phyloP scores from a whole-genome alignment of 2,888 invertebrate species.

The Parelbella ahira region DNA sequence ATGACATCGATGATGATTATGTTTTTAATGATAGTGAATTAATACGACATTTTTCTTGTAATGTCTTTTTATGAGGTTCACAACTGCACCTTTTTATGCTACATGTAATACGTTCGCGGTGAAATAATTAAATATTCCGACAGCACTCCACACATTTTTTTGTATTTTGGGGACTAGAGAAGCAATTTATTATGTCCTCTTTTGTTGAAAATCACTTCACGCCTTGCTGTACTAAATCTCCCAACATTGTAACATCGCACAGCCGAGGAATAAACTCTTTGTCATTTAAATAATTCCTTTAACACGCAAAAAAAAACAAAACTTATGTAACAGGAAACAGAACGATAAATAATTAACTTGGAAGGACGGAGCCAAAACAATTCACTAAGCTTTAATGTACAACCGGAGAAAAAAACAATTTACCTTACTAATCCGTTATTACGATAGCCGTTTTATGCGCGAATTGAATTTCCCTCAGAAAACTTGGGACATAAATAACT shows the following conservation, averaged over 20 bases:
- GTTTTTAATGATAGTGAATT: too few relatives aligned
- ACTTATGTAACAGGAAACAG: conserved; percentile 27
- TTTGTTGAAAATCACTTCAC: conserved; percentile 19
- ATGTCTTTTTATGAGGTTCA: too few relatives aligned
- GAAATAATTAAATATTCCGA: background rate
- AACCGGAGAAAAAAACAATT: conserved; percentile 35
- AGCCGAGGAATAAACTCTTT: conserved; percentile 13
- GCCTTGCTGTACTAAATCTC: conserved; percentile 4
- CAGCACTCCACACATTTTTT: conserved; percentile 1
- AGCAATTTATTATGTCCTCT: background rate
- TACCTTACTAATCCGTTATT: conserved; percentile 41
- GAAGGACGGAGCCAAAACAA: conserved; percentile 27
- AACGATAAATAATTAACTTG: conserved; percentile 36
- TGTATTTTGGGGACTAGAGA: background rate
- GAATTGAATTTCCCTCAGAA: conserved; percentile 41
- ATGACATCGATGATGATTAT: too few relatives aligned
- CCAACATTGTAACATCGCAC: background rate
- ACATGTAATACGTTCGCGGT: too few relatives aligned
- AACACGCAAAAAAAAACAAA: conserved; percentile 2
- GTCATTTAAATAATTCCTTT: conserved; percentile 22
- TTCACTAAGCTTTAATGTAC: conserved; percentile 22
- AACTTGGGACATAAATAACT: conserved; percentile 46
- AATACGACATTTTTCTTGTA: too few relatives aligned
- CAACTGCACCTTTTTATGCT: too few relatives aligned
- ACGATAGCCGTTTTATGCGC: conserved; percentile 41